Percentiles rank a stretch among this genome's conserved stretches.
Conservation (phyloP, 2,888 invertebrate species). For the Parochlus steinenii region DNA sequence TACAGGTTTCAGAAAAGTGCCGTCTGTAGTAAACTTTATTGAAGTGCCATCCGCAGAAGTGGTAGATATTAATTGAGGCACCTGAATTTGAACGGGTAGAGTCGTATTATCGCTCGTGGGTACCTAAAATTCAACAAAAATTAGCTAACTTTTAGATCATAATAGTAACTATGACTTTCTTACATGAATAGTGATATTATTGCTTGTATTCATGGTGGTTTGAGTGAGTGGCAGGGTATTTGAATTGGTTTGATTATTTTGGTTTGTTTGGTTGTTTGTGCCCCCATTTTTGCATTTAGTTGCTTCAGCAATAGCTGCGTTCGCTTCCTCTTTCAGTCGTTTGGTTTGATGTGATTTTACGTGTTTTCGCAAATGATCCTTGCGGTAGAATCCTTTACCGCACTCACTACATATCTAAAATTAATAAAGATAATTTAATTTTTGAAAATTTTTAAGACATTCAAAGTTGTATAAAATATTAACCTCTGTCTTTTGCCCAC, state of each 20-base stretch:
- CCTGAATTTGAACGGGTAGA: constrained; percentile 47
- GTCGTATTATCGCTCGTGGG: constrained; percentile 40
- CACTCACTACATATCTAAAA: constrained; percentile 21
- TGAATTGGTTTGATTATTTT: background rate
- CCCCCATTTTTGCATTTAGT: background rate
- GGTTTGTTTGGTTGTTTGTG: background rate
- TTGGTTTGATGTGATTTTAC: constrained; percentile 61
- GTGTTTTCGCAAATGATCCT: constrained; percentile 67
- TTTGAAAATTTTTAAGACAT: constrained; percentile 3
- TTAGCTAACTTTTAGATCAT: background rate
- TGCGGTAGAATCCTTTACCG: constrained; percentile 49
- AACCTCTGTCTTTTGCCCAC: constrained; percentile 66
- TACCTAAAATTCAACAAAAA: constrained; percentile 28
- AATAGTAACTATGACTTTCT: background rate
- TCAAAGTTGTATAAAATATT: background rate
- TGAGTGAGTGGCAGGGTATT: background rate
- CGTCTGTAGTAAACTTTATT: constrained; percentile 18
- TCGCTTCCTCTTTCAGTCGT: constrained; percentile 52
- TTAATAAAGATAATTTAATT: background rate
- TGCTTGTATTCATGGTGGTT: background rate
- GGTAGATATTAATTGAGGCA: constrained; percentile 33
- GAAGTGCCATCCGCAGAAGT: constrained; percentile 14
- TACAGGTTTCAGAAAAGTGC: constrained; percentile 11
- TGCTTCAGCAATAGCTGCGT: constrained; percentile 17
- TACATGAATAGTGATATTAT: constrained; percentile 13